These are phyloP conservation scores for Ormyrus thymus DNA, from an alignment of 2,888 invertebrate genomes.

Conservation along the genomic window DNA sequence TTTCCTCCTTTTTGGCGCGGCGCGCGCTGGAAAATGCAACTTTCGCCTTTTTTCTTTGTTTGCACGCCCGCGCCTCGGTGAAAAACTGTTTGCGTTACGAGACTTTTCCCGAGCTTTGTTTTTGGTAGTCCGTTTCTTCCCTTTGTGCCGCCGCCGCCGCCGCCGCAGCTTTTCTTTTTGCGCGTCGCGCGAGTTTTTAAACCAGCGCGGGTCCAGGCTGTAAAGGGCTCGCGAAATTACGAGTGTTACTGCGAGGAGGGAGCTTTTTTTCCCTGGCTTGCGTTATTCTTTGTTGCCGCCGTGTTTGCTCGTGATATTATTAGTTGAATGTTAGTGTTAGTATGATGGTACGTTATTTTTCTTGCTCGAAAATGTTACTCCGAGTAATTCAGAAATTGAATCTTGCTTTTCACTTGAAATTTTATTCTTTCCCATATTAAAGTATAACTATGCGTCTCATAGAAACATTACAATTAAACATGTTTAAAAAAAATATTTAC, in stretches of 20 bases:
- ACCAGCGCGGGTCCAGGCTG: not conserved
- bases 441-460: too few species aligned
- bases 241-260: not conserved
- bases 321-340: conserved; percentile 15
- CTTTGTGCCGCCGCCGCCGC: conserved; percentile 1
- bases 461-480: too few species aligned
- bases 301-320: conserved; percentile 8
- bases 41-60: conserved; percentile 40
- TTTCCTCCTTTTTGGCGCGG: conserved; percentile 8
- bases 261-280: conserved; percentile 9
- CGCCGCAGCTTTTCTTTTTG: not conserved
- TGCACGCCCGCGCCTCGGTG: not conserved
- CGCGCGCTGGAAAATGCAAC: conserved; percentile 29
- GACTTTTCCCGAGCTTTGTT: conserved; percentile 49
- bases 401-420: too few species aligned
- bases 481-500: too few species aligned
- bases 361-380: too few species aligned
- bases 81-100: conserved; percentile 49
- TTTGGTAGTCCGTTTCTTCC: conserved; percentile 31
- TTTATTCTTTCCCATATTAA: too few species aligned
- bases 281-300: conserved; percentile 1
- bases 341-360: not conserved
- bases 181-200: not conserved
- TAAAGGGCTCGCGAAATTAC: conserved; percentile 37
- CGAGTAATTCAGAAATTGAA: too few species aligned